A percentile compares a stretch with the other conserved stretches of the same genome.
Evolutionary conservation across 2,113 vertebrate genomes (phyloP).

Genomic region (Jaculus jaculus): DNA sequence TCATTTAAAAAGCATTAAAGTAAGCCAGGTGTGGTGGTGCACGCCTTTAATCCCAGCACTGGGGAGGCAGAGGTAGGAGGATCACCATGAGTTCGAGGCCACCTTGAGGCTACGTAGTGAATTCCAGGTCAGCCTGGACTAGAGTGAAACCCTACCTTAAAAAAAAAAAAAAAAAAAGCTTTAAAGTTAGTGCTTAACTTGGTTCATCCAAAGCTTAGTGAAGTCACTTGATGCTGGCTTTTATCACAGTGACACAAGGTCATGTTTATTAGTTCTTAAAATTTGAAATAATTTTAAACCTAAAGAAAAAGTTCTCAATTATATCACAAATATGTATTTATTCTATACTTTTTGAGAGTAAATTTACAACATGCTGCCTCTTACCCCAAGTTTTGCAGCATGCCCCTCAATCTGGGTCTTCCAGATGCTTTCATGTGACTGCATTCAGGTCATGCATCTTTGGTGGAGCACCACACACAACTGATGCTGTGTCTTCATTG

Average conservation of each 20-base stretch:
- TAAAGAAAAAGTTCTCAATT: not conserved
- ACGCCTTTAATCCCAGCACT: too few species aligned
- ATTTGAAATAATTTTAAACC: not conserved
- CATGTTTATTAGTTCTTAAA: constrained; percentile 15
- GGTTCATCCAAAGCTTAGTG: not conserved
- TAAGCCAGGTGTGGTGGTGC: not conserved
- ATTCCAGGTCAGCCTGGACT: too few species aligned
- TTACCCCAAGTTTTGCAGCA: not conserved
- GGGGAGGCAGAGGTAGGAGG: too few species aligned
- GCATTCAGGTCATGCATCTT: not conserved
- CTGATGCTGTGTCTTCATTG: not conserved
- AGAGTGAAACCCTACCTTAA: too few species aligned
- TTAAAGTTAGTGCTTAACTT: not conserved
- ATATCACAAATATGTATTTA: not conserved
- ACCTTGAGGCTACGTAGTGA: too few species aligned
- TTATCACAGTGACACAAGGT: not conserved
- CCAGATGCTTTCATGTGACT: not conserved
- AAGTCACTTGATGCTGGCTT: not conserved
- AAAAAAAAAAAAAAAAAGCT: too few species aligned
- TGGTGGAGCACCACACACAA: not conserved
- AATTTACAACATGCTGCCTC: not conserved
- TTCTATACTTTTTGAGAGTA: not conserved
- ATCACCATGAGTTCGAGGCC: too few species aligned
- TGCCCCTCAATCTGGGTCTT: not conserved
- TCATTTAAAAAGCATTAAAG: not conserved